Evolutionary conservation across 2,797 vertebrate species (phyloP).

Genomic region (Phalanger gymnotis): DNA sequence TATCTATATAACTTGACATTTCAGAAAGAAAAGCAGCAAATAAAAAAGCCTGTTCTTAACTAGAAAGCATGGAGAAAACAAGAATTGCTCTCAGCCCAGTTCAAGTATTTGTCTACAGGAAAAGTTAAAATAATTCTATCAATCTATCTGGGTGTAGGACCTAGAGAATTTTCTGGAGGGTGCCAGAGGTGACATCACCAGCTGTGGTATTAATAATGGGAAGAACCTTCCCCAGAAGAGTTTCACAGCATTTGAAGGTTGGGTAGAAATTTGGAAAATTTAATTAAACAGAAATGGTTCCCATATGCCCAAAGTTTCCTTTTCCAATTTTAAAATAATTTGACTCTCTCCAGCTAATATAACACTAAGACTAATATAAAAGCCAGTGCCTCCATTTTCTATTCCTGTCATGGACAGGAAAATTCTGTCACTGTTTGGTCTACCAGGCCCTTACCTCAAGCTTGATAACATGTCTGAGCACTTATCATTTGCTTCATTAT

Average conservation of each 20-base stretch:
- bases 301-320: conserved; percentile 3
- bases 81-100: background rate
- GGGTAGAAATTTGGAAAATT: conserved; percentile 1
- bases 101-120: background rate
- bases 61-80: conserved; percentile 2
- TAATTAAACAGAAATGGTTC: background rate
- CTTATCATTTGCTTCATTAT: conserved; percentile 7
- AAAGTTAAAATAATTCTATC: conserved; percentile 39
- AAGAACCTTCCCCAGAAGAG: background rate
- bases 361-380: background rate
- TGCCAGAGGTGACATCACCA: background rate
- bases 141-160: background rate
- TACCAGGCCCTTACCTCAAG: background rate
- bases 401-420: background rate
- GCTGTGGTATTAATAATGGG: background rate
- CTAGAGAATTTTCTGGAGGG: background rate
- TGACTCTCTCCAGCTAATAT: background rate
- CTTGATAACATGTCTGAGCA: background rate
- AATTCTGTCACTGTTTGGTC: background rate
- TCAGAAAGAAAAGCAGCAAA: background rate
- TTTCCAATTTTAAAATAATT: conserved; percentile 11
- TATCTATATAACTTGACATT: background rate
- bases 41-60: background rate
- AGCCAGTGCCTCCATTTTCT: background rate
- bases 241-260: conserved; percentile 3